phyloP scores from a whole-genome alignment of 1,140 invertebrate species.

The Apocrypta bakeri region DNA sequence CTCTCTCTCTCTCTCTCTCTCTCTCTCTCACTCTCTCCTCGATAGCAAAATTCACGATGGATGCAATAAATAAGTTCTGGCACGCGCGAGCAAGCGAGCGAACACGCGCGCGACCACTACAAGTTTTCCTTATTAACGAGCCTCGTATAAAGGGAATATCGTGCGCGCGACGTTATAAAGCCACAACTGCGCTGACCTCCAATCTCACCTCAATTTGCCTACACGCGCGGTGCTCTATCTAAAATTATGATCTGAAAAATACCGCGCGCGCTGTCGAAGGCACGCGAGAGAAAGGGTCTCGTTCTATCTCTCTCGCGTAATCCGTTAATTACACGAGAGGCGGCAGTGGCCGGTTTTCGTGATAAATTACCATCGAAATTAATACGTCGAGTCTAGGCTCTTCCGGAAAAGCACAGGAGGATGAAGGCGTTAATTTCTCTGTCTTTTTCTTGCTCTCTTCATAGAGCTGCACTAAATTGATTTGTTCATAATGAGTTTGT shows the following conservation, averaged over 20 bases:
- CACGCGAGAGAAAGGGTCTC: constrained; percentile 45
- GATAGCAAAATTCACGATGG: not conserved
- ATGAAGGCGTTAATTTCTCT: not conserved
- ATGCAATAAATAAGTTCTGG: constrained; percentile 23
- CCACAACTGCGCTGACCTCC: constrained; percentile 67
- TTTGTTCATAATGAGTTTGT: constrained; percentile 11
- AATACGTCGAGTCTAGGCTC: constrained; percentile 34
- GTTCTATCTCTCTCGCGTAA: constrained; percentile 51
- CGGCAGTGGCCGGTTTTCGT: not conserved
- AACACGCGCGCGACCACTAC: constrained; percentile 1
- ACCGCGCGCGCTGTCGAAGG: not conserved
- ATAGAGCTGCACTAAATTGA: constrained; percentile 11
- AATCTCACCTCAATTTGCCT: constrained; percentile 76
- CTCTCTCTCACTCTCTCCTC: not conserved
- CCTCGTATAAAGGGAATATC: constrained; percentile 25
- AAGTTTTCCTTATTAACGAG: constrained; percentile 45
- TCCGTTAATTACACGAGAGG: constrained; percentile 64
- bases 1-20: not conserved
- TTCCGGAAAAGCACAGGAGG: not conserved
- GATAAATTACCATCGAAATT: constrained; percentile 45
- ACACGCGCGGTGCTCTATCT: constrained; percentile 70
- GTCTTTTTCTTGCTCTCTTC: not conserved
- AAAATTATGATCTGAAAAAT: constrained; percentile 75
- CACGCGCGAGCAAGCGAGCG: too few species aligned
- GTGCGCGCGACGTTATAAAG: not conserved